Percentiles rank a stretch among this genome's conserved stretches.
Evolutionary conservation across 1,140 invertebrate species (phyloP).

Genomic region (Thalassaphorura encarpata): DNA sequence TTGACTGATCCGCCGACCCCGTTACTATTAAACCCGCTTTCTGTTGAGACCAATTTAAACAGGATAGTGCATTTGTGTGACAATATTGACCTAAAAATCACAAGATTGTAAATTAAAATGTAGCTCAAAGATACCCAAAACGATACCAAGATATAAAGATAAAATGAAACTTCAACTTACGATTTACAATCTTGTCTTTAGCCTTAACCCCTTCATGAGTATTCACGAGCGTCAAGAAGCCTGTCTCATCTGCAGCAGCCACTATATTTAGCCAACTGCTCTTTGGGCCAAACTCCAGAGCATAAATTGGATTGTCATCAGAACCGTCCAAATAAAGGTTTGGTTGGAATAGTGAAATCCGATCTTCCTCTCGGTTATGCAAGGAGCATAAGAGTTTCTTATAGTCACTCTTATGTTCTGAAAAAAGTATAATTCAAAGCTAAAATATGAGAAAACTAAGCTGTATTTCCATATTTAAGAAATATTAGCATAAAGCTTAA

Average conservation of each 20-base stretch:
- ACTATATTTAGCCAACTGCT: not conserved
- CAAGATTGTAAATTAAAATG: not conserved
- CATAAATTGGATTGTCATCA: slow-evolving; percentile 2
- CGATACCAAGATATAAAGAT: too few relatives aligned
- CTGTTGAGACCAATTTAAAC: not conserved
- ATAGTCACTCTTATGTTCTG: too few relatives aligned
- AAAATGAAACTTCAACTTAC: not conserved
- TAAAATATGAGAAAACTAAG: too few relatives aligned
- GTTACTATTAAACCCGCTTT: not conserved
- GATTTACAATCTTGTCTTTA: not conserved
- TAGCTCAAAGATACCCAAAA: too few relatives aligned
- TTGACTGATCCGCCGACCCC: not conserved
- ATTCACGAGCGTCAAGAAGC: not conserved
- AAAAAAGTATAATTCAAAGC: too few relatives aligned
- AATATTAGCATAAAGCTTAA: too few relatives aligned
- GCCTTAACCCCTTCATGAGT: not conserved
- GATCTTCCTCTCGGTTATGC: not conserved
- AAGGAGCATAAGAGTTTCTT: not conserved
- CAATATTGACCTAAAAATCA: slow-evolving; percentile 1
- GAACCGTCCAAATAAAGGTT: too few relatives aligned
- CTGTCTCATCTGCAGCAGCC: not conserved
- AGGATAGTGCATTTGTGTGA: not conserved
- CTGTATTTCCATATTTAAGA: too few relatives aligned
- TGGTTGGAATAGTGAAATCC: not conserved
- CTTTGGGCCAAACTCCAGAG: slow-evolving; percentile 2